A percentile compares a stretch with the other conserved stretches of the same genome.
These are phyloP conservation scores for Dinothrombium tinctorium DNA, from an alignment of 1,140 invertebrate genomes.

Conservation along the genomic window DNA sequence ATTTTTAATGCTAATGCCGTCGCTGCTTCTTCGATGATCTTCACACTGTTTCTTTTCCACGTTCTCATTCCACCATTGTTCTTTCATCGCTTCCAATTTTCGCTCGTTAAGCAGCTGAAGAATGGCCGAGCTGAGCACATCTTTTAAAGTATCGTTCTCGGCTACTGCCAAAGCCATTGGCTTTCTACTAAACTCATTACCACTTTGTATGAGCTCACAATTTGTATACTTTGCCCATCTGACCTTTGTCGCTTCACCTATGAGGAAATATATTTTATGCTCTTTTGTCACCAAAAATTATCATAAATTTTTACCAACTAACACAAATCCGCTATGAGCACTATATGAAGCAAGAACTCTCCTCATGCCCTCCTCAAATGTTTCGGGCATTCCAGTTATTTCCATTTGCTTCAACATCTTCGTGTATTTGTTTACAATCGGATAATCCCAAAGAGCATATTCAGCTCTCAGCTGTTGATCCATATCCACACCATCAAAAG, in stretches of 20 bases:
- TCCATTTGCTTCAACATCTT: constrained; percentile 97
- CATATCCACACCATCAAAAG: constrained; percentile 60
- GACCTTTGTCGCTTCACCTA: constrained; percentile 74
- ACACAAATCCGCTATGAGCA: constrained; percentile 64
- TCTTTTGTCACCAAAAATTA: constrained; percentile 8
- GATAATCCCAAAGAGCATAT: constrained; percentile 94
- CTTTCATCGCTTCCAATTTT: constrained; percentile 71
- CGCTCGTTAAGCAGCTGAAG: constrained; percentile 73
- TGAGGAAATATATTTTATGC: too few relatives aligned
- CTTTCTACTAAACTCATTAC: constrained; percentile 87
- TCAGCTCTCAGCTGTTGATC: constrained; percentile 67
- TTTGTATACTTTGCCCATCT: constrained; percentile 60
- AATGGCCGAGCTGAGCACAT: constrained; percentile 40
- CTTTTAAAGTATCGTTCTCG: constrained; percentile 60
- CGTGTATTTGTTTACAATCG: constrained; percentile 89
- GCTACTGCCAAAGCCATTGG: constrained; percentile 89
- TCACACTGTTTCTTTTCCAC: constrained; percentile 42
- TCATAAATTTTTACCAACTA: constrained; percentile 32
- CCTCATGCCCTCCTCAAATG: constrained; percentile 22
- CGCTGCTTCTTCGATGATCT: constrained; percentile 66
- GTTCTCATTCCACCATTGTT: constrained; percentile 84
- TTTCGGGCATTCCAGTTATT: constrained; percentile 49
- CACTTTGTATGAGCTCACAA: constrained; percentile 67
- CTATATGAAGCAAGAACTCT: constrained; percentile 30
- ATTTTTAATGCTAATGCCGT: constrained; percentile 88